Conservation (phyloP, 2,797 vertebrate genomes). For the Enteromius radiatus region DNA sequence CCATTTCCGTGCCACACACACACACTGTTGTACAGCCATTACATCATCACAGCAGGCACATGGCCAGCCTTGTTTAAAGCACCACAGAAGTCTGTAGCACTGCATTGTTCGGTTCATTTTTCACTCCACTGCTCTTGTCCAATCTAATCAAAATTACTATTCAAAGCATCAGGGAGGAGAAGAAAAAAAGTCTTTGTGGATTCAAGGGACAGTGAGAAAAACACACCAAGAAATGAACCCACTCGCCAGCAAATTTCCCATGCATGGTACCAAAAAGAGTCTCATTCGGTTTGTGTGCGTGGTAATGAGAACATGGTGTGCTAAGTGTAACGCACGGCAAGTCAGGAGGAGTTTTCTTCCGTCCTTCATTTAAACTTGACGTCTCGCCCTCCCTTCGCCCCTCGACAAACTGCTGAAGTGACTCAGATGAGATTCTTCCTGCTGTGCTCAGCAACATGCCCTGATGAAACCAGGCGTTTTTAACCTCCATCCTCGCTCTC, state of each 20-base stretch:
- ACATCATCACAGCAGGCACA: conserved; percentile 63
- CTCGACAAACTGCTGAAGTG: conserved; percentile 41
- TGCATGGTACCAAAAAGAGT: neutral
- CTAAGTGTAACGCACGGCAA: conserved; percentile 9
- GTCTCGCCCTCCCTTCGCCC: neutral
- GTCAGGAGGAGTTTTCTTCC: conserved; percentile 18
- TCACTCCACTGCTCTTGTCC: conserved; percentile 73
- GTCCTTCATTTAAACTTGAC: conserved; percentile 30
- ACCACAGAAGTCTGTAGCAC: conserved; percentile 53
- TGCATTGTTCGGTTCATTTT: conserved; percentile 72
- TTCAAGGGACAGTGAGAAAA: conserved; percentile 4
- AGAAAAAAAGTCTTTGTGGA: neutral
- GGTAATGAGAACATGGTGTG: conserved; percentile 12
- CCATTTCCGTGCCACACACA: conserved; percentile 23
- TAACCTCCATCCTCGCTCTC: neutral
- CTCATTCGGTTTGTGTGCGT: neutral
- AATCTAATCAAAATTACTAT: conserved; percentile 72
- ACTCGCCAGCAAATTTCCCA: neutral
- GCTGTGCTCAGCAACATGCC: conserved; percentile 23
- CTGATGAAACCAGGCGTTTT: conserved; percentile 23
- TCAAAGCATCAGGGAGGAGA: conserved; percentile 59
- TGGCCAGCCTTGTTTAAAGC: conserved; percentile 72
- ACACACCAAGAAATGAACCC: neutral
- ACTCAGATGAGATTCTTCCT: conserved; percentile 40
- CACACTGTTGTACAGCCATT: conserved; percentile 39